Conservation (phyloP, 2,888 invertebrate genomes). For the Encarsia formosa region DNA sequence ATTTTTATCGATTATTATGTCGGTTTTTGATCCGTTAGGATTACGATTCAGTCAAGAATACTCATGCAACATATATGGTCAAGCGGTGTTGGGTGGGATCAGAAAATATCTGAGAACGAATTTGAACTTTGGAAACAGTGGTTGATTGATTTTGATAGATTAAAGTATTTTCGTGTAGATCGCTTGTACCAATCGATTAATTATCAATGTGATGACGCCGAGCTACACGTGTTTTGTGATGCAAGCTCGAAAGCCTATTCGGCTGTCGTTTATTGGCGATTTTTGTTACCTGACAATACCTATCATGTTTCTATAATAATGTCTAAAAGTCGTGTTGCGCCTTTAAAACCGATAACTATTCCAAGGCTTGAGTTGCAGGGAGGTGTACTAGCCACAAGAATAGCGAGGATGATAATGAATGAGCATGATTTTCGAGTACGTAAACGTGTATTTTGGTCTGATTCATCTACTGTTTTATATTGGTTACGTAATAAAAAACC, state of each 20-base stretch:
- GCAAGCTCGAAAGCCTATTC: not conserved
- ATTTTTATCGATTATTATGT: not conserved
- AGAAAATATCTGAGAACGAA: not conserved
- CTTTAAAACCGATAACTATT: too few relatives aligned
- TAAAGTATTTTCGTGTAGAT: not conserved
- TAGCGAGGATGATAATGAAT: not conserved
- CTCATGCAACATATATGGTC: not conserved
- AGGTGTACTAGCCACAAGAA: not conserved
- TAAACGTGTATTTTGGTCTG: constrained; percentile 1
- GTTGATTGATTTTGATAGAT: not conserved
- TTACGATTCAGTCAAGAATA: not conserved
- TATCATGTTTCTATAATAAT: constrained; percentile 1
- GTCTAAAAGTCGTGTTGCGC: not conserved
- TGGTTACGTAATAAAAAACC: not conserved
- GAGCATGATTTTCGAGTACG: constrained; percentile 1
- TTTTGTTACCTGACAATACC: not conserved
- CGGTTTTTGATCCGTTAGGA: too few relatives aligned
- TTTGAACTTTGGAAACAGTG: not conserved
- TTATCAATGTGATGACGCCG: not conserved
- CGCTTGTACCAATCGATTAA: constrained; percentile 2
- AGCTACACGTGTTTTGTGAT: constrained; percentile 2
- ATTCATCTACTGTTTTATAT: not conserved
- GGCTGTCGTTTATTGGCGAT: constrained; percentile 1
- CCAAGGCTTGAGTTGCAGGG: constrained; percentile 5
- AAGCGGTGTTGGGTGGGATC: not conserved